Percentiles rank a stretch among this genome's conserved stretches.
Conservation (phyloP, 2,797 vertebrate genomes). For the Fistularia commersonii region DNA sequence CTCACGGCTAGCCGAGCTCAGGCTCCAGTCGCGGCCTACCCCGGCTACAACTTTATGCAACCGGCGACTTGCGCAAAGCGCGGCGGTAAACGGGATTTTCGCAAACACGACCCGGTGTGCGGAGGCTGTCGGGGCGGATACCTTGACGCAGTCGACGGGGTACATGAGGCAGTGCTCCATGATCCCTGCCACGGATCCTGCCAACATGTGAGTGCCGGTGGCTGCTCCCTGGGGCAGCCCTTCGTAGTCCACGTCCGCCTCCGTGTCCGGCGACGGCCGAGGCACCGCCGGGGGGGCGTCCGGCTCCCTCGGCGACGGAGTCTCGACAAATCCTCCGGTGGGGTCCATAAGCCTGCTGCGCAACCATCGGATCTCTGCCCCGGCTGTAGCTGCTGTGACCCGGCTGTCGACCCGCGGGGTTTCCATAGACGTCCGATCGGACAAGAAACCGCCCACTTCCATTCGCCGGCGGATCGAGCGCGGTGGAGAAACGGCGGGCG, state of each 20-base stretch:
- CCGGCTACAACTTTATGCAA: conserved; percentile 7
- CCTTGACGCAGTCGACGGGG: conserved; percentile 97
- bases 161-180: conserved; percentile 98
- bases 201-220: conserved; percentile 92
- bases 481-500: no score
- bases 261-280: conserved; percentile 42
- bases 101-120: no score
- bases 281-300: conserved; percentile 69
- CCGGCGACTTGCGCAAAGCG: no score
- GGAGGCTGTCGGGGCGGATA: conserved; percentile 70
- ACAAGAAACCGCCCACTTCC: conserved; percentile 73
- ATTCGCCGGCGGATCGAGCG: conserved; percentile 28
- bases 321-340: conserved; percentile 81
- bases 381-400: conserved; percentile 65
- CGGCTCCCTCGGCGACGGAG: conserved; percentile 75
- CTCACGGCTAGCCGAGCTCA: conserved; percentile 15
- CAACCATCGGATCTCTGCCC: conserved; percentile 80
- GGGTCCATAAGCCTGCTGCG: conserved; percentile 78
- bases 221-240: conserved; percentile 85
- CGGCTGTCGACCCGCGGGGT: conserved; percentile 64
- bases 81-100: no score
- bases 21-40: conserved; percentile 36
- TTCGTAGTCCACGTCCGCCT: conserved; percentile 83
- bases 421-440: conserved; percentile 68
- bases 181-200: conserved; percentile 89